Base-by-base conservation (phyloP, 2,888 invertebrate species). In the Patella pellucida region DNA sequence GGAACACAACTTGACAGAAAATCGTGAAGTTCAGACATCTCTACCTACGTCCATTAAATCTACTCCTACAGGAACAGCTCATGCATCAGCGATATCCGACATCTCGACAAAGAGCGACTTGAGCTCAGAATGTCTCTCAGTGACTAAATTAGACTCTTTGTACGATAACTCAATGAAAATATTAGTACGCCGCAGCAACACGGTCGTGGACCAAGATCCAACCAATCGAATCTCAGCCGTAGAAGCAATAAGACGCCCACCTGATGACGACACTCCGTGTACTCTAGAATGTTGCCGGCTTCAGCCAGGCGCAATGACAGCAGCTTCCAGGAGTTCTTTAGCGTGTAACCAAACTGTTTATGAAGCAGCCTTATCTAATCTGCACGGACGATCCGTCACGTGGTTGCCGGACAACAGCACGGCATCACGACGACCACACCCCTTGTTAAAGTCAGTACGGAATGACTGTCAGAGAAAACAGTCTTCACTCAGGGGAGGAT, bases 11-110 rank as follows among this genome's bases (percentile, higher is more conserved):
- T 41, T 41, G 41, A 41, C 41, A 41, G 9, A 41, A 41, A 41
- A 41, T 41, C 41, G 41, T 41, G 62, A 62, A 23, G 62, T 62
- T 62, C 62, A 62, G 62, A 62, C 62, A 23, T 62, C 62, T 62
- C 3, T 9, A 19, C 62, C 62, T 12, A 11, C 62, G 12, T 23
- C 62, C 11, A 23, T 12, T 23, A 11, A 14, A 23, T 14, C 19
- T 23, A 23, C 23, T 23, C 11, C 23, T 14, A 41, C 41, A 41
- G 41, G 41, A 41, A 41, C 9, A 41, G 41, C 41, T 41, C 9
- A 41, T 9, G 19, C 9, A 19, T 23, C 62, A 62, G 23, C 62
- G 1, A 19, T 23, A 7, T 62, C 62, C 2, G 62, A 19, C 4
- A 23, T 23, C 19, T 23, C 62, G 23, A 23, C 19, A 12, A 23